Evolutionary conservation across 2,797 vertebrate genomes (phyloP).

Genomic region (Lutjanus argentimaculatus): DNA sequence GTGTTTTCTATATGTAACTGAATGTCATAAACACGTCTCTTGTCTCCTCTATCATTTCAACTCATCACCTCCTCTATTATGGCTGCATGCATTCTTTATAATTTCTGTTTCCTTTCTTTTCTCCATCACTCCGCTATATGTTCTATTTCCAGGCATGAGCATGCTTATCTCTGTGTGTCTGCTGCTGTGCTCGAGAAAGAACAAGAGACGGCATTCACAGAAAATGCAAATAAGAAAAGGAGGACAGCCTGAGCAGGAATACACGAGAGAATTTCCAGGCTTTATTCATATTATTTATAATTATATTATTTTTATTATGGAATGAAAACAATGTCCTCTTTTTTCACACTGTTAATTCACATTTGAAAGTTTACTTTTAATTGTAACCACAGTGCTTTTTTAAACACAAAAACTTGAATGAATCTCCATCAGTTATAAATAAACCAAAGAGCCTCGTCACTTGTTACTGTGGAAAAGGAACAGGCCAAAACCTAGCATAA

Average conservation of each 20-base stretch:
- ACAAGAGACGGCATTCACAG: conserved; percentile 7
- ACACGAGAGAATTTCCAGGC: neutral
- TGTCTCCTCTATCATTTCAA: conserved; percentile 60
- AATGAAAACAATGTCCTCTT: conserved; percentile 14
- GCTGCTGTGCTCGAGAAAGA: conserved; percentile 32
- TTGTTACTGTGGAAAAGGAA: conserved; percentile 31
- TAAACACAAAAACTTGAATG: conserved; percentile 11
- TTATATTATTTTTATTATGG: conserved; percentile 6
- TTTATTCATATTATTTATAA: conserved; percentile 12
- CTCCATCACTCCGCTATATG: conserved; percentile 29
- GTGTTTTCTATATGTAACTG: conserved; percentile 66
- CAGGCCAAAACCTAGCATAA: conserved; percentile 17
- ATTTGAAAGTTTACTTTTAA: conserved; percentile 28
- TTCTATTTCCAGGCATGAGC: conserved; percentile 39
- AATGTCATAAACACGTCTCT: conserved; percentile 63
- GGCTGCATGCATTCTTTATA: conserved; percentile 45
- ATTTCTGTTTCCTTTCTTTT: conserved; percentile 31
- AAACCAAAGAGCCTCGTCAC: conserved; percentile 33
- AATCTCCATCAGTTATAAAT: conserved; percentile 38
- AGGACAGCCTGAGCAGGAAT: conserved; percentile 7
- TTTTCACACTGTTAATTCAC: conserved; percentile 12
- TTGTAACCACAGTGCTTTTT: neutral
- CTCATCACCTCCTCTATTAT: conserved; percentile 56
- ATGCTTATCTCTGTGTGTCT: conserved; percentile 48
- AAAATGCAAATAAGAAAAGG: conserved; percentile 30